phyloP scores from a whole-genome alignment of 2,888 invertebrate genomes.

The Antheraea yamamai region DNA sequence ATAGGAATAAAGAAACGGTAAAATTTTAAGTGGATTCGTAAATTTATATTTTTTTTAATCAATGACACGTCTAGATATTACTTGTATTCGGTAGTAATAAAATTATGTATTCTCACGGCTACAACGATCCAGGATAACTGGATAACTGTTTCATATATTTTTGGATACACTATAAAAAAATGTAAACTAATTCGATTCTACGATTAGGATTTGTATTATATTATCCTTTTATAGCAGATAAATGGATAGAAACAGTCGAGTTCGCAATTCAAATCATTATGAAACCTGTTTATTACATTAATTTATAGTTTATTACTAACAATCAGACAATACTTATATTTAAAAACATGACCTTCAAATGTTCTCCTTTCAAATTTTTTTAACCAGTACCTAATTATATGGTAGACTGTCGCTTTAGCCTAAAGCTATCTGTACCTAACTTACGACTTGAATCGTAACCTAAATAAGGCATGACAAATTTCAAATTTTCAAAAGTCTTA shows the following conservation, averaged over 20 bases:
- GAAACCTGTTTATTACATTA: not conserved
- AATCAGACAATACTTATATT: not conserved
- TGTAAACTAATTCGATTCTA: not conserved
- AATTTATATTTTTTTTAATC: too few relatives aligned
- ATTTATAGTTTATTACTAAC: not conserved
- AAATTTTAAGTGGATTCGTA: too few relatives aligned
- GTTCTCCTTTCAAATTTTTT: not conserved
- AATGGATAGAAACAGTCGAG: not conserved
- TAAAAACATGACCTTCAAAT: not conserved
- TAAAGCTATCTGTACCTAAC: too few relatives aligned
- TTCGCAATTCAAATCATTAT: not conserved
- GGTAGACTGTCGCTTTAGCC: not conserved
- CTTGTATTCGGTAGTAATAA: not conserved
- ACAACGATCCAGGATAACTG: not conserved
- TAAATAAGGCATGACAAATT: too few relatives aligned
- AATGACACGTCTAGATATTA: not conserved
- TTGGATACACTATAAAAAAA: not conserved
- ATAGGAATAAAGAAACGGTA: too few relatives aligned
- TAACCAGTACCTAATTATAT: not conserved
- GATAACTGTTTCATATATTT: not conserved
- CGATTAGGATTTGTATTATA: not conserved
- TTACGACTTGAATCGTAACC: too few relatives aligned
- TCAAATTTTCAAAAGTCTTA: too few relatives aligned
- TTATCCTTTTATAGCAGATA: not conserved
- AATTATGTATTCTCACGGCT: not conserved